Evolutionary conservation across 2,113 vertebrate species (phyloP).

Genomic region (Platichthys flesus): DNA sequence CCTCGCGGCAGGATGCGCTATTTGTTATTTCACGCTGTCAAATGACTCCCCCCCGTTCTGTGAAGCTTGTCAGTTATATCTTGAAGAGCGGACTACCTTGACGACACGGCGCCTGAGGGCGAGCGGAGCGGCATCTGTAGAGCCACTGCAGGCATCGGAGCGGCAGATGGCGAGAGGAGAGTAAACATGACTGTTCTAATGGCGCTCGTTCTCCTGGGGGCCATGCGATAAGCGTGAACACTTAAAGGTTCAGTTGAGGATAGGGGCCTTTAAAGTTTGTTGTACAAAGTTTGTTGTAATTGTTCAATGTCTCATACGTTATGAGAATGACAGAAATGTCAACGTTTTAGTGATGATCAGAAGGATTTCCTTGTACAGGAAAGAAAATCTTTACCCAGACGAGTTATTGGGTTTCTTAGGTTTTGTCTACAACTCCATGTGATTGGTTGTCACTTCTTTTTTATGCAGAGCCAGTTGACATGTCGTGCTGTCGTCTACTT

Average conservation of each 20-base stretch:
- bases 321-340: no score
- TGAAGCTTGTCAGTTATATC: constrained; percentile 37
- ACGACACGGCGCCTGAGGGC: constrained; percentile 33
- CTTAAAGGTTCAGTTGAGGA: not conserved
- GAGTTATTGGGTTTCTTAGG: no score
- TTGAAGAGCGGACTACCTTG: constrained; percentile 37
- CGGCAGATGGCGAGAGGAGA: constrained; percentile 43
- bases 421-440: not conserved
- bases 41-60: constrained; percentile 13
- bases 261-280: constrained; percentile 1
- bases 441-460: not conserved
- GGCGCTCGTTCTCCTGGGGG: not conserved
- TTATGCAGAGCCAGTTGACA: constrained; percentile 10
- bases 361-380: no score
- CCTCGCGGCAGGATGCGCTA: constrained; percentile 24
- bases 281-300: no score
- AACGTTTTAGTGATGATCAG: not conserved
- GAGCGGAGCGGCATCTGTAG: constrained; percentile 22
- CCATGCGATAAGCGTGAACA: not conserved
- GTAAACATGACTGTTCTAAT: constrained; percentile 33
- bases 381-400: not conserved
- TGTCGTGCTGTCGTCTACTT: constrained; percentile 8
- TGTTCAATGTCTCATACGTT: not conserved
- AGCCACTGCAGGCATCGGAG: constrained; percentile 19
- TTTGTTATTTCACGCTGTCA: constrained; percentile 26